Base-by-base conservation (phyloP, 2,888 invertebrate species). In the Tiliacea citrago region DNA sequence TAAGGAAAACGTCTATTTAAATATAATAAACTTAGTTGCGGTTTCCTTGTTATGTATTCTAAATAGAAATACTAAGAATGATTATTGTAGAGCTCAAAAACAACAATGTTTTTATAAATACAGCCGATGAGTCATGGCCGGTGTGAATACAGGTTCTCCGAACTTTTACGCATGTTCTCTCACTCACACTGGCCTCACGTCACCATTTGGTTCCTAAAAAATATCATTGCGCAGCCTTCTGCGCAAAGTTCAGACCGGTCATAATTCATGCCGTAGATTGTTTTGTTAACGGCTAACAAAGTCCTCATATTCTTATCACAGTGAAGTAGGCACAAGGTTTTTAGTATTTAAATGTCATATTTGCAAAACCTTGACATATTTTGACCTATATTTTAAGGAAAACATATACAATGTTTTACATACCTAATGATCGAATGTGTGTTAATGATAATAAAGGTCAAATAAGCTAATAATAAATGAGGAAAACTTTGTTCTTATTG, bases 11-110 rank as follows among this genome's bases (percentile, higher is more conserved):
- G 18, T 51, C 13, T 57, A 8, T 21, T 24, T 21, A 55, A 51
- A 47, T 13, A 69, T 24, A 29, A 29, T 29, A 47, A 42, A 35
- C 57, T 18, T 21, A 35, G 2, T 6, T 35, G 12, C 5, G 9
- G 60, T 83, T 78, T 75, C 81, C 76, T 77, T 73, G 61, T 81
- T 81, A 63, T 61, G 49, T 12, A 69, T 35, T 75, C 39, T 49
- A 77, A 75, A 82, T 77, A 73, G 62, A 68, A 61, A 63, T 83
- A 74, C 74, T 73, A 53, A 49, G 81, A 76, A 83, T 9, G 1
- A 35, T 58, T 16, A 24, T 9, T 70, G 21, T 70, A 55, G 68
- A 39, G n/a, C 42, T 63, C 2, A 13, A 51, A 72, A 24, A 78
- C 76, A 78, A 84, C 81, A 82, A 65, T 79, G 84, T 84, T 72